These are phyloP conservation scores for Gymnopithys bicolor DNA, from an alignment of 2,797 vertebrate genomes.

Conservation along the genomic window DNA sequence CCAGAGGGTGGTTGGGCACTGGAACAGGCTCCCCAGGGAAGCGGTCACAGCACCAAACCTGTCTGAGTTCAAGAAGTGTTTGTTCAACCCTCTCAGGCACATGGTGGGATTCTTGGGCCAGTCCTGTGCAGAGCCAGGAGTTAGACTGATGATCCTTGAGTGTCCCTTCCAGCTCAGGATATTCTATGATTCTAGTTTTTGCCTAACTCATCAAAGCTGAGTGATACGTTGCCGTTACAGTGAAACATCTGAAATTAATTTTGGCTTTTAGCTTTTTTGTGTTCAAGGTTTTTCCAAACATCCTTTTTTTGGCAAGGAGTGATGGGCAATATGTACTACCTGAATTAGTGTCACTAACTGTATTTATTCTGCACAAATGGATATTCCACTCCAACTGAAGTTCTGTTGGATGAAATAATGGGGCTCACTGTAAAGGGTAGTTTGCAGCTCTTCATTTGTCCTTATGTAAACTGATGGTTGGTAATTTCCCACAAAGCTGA, in stretches of 20 bases:
- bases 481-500: neutral
- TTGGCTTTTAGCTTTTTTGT: neutral
- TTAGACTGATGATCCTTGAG: neutral
- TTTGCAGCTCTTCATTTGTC: neutral
- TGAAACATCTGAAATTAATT: slow-evolving; percentile 13
- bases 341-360: slow-evolving; percentile 6
- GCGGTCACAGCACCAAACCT: neutral
- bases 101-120: neutral
- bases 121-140: neutral
- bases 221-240: neutral
- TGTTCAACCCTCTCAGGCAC: neutral
- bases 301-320: neutral
- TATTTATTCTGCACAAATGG: slow-evolving; percentile 7
- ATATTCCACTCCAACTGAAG: neutral
- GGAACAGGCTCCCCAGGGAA: neutral
- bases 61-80: neutral
- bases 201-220: neutral
- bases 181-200: neutral
- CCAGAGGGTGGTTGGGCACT: neutral
- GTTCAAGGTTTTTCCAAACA: slow-evolving; percentile 9
- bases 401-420: neutral
- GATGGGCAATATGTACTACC: neutral
- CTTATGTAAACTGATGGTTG: neutral
- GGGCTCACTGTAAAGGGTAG: neutral
- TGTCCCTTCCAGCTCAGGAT: neutral